A percentile compares a stretch with the other conserved stretches of the same genome.
Evolutionary conservation across 2,888 invertebrate genomes (phyloP).

Genomic region (Monopis laevigella): DNA sequence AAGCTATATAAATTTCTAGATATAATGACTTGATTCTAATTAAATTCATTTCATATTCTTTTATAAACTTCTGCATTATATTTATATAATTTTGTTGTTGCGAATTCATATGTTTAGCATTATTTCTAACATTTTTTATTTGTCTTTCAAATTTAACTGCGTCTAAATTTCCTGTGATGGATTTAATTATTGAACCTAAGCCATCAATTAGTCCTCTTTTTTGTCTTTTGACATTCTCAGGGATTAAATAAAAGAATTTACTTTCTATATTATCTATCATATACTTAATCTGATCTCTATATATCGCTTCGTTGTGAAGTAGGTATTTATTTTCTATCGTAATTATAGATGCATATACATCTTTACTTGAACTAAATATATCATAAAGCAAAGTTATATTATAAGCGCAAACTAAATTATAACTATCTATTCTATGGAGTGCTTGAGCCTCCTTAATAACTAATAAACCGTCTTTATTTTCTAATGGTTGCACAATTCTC

Average conservation of each 20-base stretch:
- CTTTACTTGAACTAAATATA: conserved; percentile 1
- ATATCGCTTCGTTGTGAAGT: background rate
- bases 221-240: background rate
- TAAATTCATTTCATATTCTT: conserved; percentile 1
- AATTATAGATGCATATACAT: background rate
- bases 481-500: background rate
- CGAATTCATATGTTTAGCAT: background rate
- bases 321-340: conserved; percentile 2
- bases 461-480: conserved; percentile 4
- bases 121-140: background rate
- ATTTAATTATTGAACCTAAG: conserved; percentile 1
- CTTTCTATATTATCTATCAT: conserved; percentile 10
- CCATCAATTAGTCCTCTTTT: conserved; percentile 7
- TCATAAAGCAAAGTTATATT: background rate
- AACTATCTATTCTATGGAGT: conserved; percentile 1
- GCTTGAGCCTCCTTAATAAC: conserved; percentile 1
- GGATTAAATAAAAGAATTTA: conserved; percentile 1
- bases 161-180: conserved; percentile 5
- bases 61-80: conserved; percentile 1
- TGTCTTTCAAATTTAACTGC: background rate
- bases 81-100: conserved; percentile 1
- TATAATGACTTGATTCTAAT: background rate
- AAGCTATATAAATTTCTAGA: background rate
- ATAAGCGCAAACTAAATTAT: conserved; percentile 2
- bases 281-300: conserved; percentile 7